Conservation (phyloP, 64 coral and sea anemone species). For the Porites lutea region DNA sequence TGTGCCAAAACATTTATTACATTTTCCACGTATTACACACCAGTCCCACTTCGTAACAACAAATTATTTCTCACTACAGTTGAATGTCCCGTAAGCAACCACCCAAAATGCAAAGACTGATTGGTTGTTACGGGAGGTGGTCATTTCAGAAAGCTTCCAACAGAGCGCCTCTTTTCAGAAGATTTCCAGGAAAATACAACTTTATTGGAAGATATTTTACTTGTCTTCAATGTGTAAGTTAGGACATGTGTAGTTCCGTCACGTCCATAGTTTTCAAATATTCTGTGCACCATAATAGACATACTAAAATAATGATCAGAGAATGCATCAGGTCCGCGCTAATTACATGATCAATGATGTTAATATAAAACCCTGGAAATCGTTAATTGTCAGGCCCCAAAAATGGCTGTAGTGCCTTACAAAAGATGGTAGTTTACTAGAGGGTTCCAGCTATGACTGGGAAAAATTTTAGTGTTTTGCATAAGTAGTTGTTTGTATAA, state of each 20-base stretch:
- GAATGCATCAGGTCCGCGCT: neutral
- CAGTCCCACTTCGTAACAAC: neutral
- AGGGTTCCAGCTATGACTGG: too few relatives aligned
- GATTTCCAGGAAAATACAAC: slow-evolving; percentile 7
- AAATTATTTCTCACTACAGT: neutral
- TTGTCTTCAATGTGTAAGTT: neutral
- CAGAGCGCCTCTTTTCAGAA: neutral
- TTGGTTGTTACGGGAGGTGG: slow-evolving; percentile 1
- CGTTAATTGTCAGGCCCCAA: too few relatives aligned
- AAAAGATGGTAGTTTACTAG: too few relatives aligned
- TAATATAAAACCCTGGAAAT: neutral
- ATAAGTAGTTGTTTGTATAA: too few relatives aligned
- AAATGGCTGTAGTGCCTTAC: too few relatives aligned
- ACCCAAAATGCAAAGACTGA: too few relatives aligned
- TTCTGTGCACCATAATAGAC: neutral
- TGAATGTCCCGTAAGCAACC: too few relatives aligned
- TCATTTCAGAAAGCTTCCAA: neutral
- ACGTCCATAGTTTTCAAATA: neutral
- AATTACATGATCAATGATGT: neutral
- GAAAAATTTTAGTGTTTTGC: too few relatives aligned
- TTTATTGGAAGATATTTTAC: too few relatives aligned
- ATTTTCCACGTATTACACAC: neutral
- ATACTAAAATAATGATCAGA: neutral
- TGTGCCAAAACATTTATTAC: neutral
- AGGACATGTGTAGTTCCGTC: neutral